A percentile compares a stretch with the other conserved stretches of the same genome.
These are phyloP conservation scores for Sebastolobus altivelis DNA, from an alignment of 2,797 vertebrate species.

Conservation along the genomic window DNA sequence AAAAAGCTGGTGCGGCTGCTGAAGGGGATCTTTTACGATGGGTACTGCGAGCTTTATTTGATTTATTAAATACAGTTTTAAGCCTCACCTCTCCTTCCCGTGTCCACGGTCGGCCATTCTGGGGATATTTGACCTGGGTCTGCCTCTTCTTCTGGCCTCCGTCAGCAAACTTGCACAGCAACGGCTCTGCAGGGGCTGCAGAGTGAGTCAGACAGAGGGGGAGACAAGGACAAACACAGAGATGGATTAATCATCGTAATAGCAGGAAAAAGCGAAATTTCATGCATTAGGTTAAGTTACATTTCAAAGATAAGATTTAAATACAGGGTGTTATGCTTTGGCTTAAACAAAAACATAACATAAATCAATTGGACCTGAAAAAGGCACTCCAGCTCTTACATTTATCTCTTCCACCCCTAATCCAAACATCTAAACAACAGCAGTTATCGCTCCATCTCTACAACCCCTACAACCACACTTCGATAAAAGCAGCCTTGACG, in stretches of 20 bases:
- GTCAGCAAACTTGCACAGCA: conserved; percentile 99
- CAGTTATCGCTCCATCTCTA: conserved; percentile 68
- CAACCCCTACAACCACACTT: conserved; percentile 53
- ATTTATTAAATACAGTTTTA: conserved; percentile 42
- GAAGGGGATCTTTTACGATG: not conserved
- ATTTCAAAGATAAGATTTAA: conserved; percentile 51
- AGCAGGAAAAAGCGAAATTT: conserved; percentile 39
- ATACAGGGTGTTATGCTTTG: conserved; percentile 14
- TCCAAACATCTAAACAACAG: conserved; percentile 67
- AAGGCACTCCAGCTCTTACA: conserved; percentile 28
- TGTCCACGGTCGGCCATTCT: conserved; percentile 97
- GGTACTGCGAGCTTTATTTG: not conserved
- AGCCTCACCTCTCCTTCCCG: conserved; percentile 96
- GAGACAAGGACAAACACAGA: conserved; percentile 57
- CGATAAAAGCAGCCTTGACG: conserved; percentile 70
- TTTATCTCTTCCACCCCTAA: conserved; percentile 47
- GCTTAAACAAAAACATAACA: conserved; percentile 41
- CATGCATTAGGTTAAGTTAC: conserved; percentile 39
- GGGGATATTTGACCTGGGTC: conserved; percentile 98
- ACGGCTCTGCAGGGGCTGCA: conserved; percentile 95
- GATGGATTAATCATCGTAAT: conserved; percentile 51
- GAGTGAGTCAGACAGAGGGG: conserved; percentile 75
- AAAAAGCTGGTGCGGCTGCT: conserved; percentile 1
- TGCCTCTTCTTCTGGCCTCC: conserved; percentile 99
- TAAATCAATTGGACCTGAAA: conserved; percentile 47